phyloP scores from a whole-genome alignment of 92 coral and sea anemone genomes.

The Heteractis magnifica region DNA sequence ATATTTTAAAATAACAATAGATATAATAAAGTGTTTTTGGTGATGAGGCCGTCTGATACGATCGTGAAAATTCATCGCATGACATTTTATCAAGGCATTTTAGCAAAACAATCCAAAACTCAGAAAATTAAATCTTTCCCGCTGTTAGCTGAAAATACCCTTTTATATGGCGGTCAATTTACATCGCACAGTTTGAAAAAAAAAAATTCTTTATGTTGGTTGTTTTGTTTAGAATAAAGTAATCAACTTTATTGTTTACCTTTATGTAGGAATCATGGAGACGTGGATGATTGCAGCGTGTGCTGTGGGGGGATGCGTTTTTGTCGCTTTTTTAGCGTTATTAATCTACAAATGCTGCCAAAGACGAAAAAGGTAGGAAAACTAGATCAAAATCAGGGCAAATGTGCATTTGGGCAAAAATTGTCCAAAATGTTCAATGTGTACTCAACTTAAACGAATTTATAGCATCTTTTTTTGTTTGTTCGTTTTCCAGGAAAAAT shows the following conservation, averaged over 20 bases:
- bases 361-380: conserved; percentile 8
- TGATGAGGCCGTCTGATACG: no score
- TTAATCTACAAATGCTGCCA: neutral
- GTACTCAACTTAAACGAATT: no score
- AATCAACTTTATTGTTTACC: neutral
- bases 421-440: neutral
- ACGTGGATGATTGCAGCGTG: conserved; percentile 8
- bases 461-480: neutral
- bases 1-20: no score
- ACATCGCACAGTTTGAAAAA: neutral
- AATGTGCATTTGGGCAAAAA: neutral
- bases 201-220: neutral
- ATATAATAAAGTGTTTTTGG: no score
- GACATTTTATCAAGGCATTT: no score
- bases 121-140: no score
- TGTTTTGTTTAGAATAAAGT: neutral
- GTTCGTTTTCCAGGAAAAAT: neutral
- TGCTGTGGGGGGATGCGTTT: conserved; percentile 4
- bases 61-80: no score
- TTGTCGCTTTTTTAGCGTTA: neutral
- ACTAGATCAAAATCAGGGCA: neutral
- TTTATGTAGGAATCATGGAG: conserved; percentile 10
- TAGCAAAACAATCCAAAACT: no score
- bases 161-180: no score
- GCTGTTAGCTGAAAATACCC: no score